These are phyloP conservation scores for Leucozona laternaria DNA, from an alignment of 2,888 invertebrate species.

Conservation along the genomic window DNA sequence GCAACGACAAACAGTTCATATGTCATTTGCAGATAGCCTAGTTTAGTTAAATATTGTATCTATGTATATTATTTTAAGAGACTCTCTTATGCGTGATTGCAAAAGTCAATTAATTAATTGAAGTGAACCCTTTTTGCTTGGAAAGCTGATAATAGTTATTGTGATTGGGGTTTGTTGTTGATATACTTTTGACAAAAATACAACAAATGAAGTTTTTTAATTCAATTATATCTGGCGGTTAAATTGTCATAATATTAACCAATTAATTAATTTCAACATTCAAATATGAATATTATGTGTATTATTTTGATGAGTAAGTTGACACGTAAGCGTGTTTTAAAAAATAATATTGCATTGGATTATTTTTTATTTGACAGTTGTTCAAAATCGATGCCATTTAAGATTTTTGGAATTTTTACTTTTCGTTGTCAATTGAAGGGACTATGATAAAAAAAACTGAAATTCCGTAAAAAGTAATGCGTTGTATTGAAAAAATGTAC, in stretches of 20 bases:
- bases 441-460: no score
- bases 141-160: neutral
- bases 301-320: neutral
- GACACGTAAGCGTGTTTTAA: neutral
- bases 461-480: no score
- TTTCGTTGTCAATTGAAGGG: no score
- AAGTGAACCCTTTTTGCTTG: neutral
- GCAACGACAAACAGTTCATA: neutral
- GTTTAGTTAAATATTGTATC: neutral
- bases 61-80: neutral
- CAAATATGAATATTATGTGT: neutral
- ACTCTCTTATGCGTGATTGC: constrained; percentile 7
- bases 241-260: neutral
- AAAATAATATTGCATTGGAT: neutral
- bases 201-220: neutral
- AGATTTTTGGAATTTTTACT: no score
- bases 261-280: neutral
- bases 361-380: no score
- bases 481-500: no score
- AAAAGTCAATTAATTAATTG: constrained; percentile 30
- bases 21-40: constrained; percentile 1
- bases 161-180: neutral
- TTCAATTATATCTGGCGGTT: neutral
- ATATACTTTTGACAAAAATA: neutral
- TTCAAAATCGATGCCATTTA: no score